phyloP scores from a whole-genome alignment of 2,888 invertebrate species.

The Ellobium chinense region DNA sequence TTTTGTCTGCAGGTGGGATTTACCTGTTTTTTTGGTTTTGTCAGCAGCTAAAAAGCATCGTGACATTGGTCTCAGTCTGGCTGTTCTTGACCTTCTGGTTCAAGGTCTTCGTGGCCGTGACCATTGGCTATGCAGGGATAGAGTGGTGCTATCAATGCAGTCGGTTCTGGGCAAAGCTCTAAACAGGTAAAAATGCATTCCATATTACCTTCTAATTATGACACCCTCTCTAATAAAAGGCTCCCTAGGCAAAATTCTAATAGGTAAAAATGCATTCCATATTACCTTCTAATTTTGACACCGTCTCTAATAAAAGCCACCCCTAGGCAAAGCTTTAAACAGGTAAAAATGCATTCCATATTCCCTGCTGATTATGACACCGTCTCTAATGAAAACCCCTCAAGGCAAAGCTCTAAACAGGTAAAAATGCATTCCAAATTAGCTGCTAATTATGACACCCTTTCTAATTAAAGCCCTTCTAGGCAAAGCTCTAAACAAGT shows the following conservation, averaged over 20 bases:
- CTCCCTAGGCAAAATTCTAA: too few relatives aligned
- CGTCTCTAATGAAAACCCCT: conserved; percentile 56
- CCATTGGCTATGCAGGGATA: conserved; percentile 67
- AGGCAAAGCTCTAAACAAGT: too few relatives aligned
- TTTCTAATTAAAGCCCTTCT: too few relatives aligned
- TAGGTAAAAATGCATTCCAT: too few relatives aligned
- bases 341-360: too few relatives aligned
- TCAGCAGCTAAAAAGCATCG: not conserved
- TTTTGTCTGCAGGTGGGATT: too few relatives aligned
- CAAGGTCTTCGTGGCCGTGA: conserved; percentile 64
- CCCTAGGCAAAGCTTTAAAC: conserved; percentile 64
- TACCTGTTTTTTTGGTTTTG: not conserved
- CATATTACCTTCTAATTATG: too few relatives aligned
- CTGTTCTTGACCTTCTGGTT: conserved; percentile 63
- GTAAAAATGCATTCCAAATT: too few relatives aligned
- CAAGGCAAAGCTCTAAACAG: conserved; percentile 65
- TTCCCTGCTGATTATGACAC: too few relatives aligned
- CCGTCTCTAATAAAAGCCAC: not conserved
- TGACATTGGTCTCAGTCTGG: conserved; percentile 52
- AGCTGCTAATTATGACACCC: too few relatives aligned
- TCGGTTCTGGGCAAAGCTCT: conserved; percentile 62
- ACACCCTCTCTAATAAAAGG: too few relatives aligned
- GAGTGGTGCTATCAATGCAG: conserved; percentile 57
- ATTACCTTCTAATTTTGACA: not conserved
- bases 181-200: conserved; percentile 65